Evolutionary conservation across 2,797 vertebrate genomes (phyloP), one percentile per base, ranked within the genome.

Genomic region (Dermochelys coriacea): DNA sequence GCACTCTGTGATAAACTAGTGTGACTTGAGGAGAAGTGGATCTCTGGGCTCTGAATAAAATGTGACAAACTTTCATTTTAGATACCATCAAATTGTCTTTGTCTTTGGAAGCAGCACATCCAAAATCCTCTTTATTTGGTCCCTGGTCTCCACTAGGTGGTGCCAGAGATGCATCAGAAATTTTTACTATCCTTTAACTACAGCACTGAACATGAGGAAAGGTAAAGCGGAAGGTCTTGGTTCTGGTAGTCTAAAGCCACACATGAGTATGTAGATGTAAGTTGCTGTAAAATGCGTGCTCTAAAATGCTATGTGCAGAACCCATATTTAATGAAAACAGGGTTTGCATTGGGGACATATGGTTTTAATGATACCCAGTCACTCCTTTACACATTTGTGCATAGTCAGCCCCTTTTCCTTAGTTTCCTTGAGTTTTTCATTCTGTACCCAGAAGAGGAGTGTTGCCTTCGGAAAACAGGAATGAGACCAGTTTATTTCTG

Each of bases 81-180:
- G 15, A 14, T 14, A 4, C 77, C 41, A 16, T 74, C 37, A 5
- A 10, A 0, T 37, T 84, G 52, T 64, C 51, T 4, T 23, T 23
- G 3, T 80, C 47, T 78, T 51, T 57, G 59, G 45, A 51, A 57
- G 90, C 34, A 2, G 12, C 52, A 54, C 8, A 5, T 54, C 74
- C 86, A 37, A 78, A 3, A 1, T 7, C 0, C 0, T 11, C 75
- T 77, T 61, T 31, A 4, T 23, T 15, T 1, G 0, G 4, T 55
- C 21, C 31, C 52, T 59, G 4, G 0, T 90, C 50, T 92, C 97
- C 97, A 90, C 90, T 25, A 96, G 97, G 12, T 97, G 97, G 97
- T 82, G 95, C 94, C 82, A 86, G 34, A 57, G 89, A 90, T 88
- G n/a, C 87, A 4, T 0, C 2, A 64, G 41, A 85, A 80, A 18